Evolutionary conservation across 2,113 vertebrate species (phyloP).

Genomic region (Hepsetus odoe): DNA sequence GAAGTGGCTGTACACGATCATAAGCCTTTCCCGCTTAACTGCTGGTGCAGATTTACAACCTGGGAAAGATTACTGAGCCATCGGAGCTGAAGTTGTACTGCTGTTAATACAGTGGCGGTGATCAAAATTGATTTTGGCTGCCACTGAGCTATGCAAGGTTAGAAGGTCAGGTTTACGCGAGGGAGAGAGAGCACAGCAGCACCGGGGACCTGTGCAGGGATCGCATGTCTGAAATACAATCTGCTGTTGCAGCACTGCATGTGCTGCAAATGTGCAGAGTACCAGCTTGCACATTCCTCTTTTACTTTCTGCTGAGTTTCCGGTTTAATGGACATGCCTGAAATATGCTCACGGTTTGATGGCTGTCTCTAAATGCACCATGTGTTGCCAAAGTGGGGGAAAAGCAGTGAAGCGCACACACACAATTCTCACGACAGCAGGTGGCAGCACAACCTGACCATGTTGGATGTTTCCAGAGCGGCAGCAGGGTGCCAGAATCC

Average conservation of each 20-base stretch:
- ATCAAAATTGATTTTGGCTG: constrained; percentile 6
- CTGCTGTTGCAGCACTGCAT: neutral
- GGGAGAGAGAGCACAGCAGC: neutral
- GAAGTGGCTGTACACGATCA: neutral
- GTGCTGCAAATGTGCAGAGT: neutral
- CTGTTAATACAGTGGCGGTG: neutral
- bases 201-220: neutral
- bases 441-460: constrained; percentile 18
- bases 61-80: neutral
- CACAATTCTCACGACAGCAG: neutral
- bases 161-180: neutral
- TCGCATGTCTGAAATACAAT: neutral
- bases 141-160: neutral
- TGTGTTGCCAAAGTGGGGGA: neutral
- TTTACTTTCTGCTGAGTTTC: neutral
- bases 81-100: neutral
- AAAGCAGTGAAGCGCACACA: too few species aligned
- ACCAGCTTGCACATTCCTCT: neutral
- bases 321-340: neutral
- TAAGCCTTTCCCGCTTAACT: neutral
- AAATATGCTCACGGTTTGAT: neutral
- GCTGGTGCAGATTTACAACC: neutral
- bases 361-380: too few species aligned
- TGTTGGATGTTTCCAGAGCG: neutral
- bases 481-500: neutral